These are phyloP conservation scores for Nematopogon swammerdamellus DNA, from an alignment of 2,888 invertebrate genomes.

Conservation along the genomic window DNA sequence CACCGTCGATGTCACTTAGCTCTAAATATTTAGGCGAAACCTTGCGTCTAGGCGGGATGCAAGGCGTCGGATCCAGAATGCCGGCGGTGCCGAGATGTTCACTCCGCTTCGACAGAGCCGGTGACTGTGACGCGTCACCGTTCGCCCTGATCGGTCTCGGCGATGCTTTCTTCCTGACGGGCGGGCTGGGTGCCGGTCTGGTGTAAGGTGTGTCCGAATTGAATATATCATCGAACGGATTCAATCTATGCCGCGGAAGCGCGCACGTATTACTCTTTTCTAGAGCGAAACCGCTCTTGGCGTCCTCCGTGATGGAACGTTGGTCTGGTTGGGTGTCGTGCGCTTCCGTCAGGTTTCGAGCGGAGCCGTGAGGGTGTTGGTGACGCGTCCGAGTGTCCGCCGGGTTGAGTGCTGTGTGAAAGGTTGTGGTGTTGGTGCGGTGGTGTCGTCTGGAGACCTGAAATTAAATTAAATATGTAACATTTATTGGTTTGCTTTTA, in stretches of 20 bases:
- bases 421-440: slow-evolving; percentile 29
- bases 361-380: not conserved
- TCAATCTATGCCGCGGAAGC: slow-evolving; percentile 15
- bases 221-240: slow-evolving; percentile 28
- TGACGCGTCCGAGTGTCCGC: no score
- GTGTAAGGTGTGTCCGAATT: slow-evolving; percentile 37
- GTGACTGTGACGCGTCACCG: slow-evolving; percentile 20
- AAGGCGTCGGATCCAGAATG: slow-evolving; percentile 33
- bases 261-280: slow-evolving; percentile 45
- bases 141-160: slow-evolving; percentile 25
- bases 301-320: no score
- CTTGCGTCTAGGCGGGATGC: slow-evolving; percentile 35
- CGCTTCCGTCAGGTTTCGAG: not conserved
- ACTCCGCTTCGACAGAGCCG: slow-evolving; percentile 26
- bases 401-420: no score
- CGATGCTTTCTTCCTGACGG: slow-evolving; percentile 36
- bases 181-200: slow-evolving; percentile 45
- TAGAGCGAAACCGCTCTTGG: slow-evolving; percentile 19
- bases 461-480: no score
- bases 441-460: slow-evolving; percentile 11
- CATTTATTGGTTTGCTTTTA: no score
- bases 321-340: no score
- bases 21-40: slow-evolving; percentile 26
- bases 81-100: slow-evolving; percentile 27
- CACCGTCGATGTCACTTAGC: slow-evolving; percentile 1